Evolutionary conservation across 2,888 invertebrate species (phyloP), one percentile per base, ranked within the genome.

Genomic region (Platycheirus rosarum): DNA sequence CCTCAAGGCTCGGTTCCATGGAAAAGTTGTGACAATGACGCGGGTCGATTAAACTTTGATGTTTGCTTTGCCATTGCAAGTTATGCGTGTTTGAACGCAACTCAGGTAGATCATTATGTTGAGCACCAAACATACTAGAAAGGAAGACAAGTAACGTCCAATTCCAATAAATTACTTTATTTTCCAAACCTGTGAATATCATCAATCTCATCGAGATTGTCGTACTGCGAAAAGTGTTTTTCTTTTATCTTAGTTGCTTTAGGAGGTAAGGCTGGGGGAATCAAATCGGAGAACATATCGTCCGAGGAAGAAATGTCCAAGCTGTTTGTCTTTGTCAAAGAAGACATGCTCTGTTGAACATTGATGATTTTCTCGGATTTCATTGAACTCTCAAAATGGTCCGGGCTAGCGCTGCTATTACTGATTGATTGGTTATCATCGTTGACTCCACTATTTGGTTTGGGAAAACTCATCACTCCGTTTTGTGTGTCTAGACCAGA

Each of bases 211-310:
- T 92, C 92, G 46, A 94, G 93, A 88, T 95, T 94, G 90, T 95
- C 95, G 87, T 95, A 95, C 74, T 94, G 94, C 35, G 94, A 94
- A 46, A 93, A 92, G 76, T 93, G 92, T 53, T 93, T 90, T 77
- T 93, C 93, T 86, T 92, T 92, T 86, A 91, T 91, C 79, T 89
- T 88, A 9, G 90, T 88, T 84, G 92, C 92, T 91, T 93, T 93
- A 65, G 91, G 92, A 49, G 93, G 93, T 88, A 93, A 89, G 86
- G 93, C 93, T n/a, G 93, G 93, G 86, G 93, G 93, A 78, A 86
- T 32, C 63, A 87, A 79, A 16, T 86, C 78, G 32, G 79, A 68
- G 42, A 80, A 85, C 14, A 84, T 82, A 53, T 85, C 84, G 63
- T 85, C 85, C 13, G 86, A 82, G 9, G 85, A 85, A n/a, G 84